Conservation (phyloP, 2,113 vertebrate genomes). For the Ceuthmochares aereus region DNA sequence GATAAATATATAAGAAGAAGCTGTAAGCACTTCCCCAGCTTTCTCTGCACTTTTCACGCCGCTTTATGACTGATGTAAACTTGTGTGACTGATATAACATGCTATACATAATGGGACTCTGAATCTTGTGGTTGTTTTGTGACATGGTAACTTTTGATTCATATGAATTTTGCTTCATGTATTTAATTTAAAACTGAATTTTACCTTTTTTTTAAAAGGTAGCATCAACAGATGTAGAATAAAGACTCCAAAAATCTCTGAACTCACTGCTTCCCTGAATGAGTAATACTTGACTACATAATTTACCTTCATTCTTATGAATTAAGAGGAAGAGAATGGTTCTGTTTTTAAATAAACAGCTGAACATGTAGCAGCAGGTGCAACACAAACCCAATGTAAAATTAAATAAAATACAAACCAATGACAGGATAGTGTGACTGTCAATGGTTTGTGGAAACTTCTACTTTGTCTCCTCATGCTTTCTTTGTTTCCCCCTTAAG, state of each 20-base stretch:
- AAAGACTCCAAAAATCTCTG: neutral
- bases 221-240: neutral
- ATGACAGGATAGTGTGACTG: neutral
- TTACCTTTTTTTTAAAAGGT: neutral
- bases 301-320: neutral
- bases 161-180: neutral
- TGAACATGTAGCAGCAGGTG: neutral
- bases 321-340: neutral
- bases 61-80: neutral
- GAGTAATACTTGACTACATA: neutral
- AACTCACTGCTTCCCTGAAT: neutral
- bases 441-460: neutral
- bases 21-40: neutral
- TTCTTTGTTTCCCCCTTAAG: neutral
- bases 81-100: fast-evolving
- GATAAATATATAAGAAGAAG: neutral
- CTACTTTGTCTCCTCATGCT: neutral
- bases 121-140: neutral
- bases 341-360: neutral
- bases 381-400: neutral
- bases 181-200: neutral
- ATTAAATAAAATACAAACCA: neutral
- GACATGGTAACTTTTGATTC: neutral
- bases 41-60: neutral
- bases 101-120: neutral